Base-by-base conservation (phyloP, 2,797 vertebrate genomes). In the Microctenopoma stevenorrisi region DNA sequence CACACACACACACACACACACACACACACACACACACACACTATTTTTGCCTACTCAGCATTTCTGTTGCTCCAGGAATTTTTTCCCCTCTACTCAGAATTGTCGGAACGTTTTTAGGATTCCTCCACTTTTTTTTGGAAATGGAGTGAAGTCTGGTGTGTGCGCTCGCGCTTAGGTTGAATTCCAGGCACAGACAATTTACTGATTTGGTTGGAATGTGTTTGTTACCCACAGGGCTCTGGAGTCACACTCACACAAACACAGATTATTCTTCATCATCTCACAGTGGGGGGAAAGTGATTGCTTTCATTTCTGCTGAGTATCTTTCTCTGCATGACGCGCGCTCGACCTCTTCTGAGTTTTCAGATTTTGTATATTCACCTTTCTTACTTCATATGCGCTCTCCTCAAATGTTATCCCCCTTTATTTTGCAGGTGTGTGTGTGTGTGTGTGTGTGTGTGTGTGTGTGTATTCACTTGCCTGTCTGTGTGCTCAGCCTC, bases 161-260 rank as follows among this genome's bases (percentile, higher is more conserved):
- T 59, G 56, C 60, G 53, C 50, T 63, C 30, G 52, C 16, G 25
- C 58, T 38, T 74, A 62, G 64, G 71, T 77, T 83, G 68, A 72
- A 75, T 85, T 84, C 86, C 84, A 89, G 69, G 58, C 75, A 60
- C 80, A 85, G 88, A 89, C 91, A 83, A 86, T 93, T 92, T 88
- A 86, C 85, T 76, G 87, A 93, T 92, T 92, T 91, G 78, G 38
- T 46, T 88, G 90, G 91, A 93, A 92, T 92, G 81, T 91, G 79
- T 92, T 89, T 91, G 86, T 89, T 91, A 86, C 75, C 88, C 85
- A 59, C 82, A 86, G 81, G 67, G 65, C 65, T 82, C 72, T 88
- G 72, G 84, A 89, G 55, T 72, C 74, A 4, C 44, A 72, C 30
- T 62, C 73, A 78, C 65, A 71, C 30, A 68, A 50, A 81, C 72